Conservation (phyloP, 2,113 vertebrate genomes). For the Poeciliopsis occidentalis region DNA sequence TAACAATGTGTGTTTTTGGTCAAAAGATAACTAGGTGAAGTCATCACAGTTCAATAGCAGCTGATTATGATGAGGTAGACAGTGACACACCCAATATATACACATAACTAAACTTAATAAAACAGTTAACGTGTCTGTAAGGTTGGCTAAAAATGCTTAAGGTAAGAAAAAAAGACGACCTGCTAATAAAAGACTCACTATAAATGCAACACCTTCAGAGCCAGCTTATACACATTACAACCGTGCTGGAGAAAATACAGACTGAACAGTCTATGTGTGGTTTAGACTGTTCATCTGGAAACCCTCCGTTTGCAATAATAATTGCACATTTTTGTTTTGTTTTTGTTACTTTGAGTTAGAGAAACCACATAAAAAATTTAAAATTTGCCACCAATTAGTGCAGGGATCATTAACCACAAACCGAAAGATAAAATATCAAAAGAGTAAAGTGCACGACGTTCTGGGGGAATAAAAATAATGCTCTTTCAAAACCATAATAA, state of each 20-base stretch:
- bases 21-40: constrained; percentile 72
- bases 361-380: background rate
- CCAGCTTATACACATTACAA: constrained; percentile 48
- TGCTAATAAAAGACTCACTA: constrained; percentile 54
- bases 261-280: constrained; percentile 30
- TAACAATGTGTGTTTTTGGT: constrained; percentile 67
- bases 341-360: constrained; percentile 23
- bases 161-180: constrained; percentile 39
- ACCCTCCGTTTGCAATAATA: constrained; percentile 20
- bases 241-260: constrained; percentile 37
- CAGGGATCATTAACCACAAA: constrained; percentile 15
- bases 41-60: constrained; percentile 77
- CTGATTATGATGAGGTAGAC: constrained; percentile 83
- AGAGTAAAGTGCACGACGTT: constrained; percentile 33
- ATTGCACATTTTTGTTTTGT: constrained; percentile 29
- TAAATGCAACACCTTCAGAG: constrained; percentile 63
- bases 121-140: constrained; percentile 31
- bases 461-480: constrained; percentile 23
- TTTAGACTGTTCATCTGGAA: constrained; percentile 39
- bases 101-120: constrained; percentile 59
- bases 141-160: constrained; percentile 4
- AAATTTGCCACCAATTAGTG: background rate
- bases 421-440: constrained; percentile 17
- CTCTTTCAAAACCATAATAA: constrained; percentile 47
- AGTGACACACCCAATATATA: constrained; percentile 73